phyloP scores from a whole-genome alignment of 2,113 vertebrate genomes.

The Loxodonta africana region DNA sequence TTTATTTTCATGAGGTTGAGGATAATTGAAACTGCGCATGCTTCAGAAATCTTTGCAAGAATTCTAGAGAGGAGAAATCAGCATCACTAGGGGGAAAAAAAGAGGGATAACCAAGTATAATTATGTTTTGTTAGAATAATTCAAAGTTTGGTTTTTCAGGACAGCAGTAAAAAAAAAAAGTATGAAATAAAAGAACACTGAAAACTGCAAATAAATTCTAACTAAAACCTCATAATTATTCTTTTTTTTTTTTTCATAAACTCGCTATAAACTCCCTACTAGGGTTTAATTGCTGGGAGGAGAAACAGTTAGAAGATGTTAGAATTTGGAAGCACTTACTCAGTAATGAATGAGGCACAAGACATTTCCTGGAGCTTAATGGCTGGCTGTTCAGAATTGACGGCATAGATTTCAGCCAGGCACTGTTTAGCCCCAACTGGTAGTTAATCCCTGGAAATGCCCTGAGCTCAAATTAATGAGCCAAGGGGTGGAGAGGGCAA shows the following conservation, averaged over 20 bases:
- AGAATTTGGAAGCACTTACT: constrained; percentile 75
- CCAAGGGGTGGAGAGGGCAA: not conserved
- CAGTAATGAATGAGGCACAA: constrained; percentile 82
- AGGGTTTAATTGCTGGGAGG: constrained; percentile 58
- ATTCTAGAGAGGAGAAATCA: constrained; percentile 53
- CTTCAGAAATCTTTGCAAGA: constrained; percentile 2
- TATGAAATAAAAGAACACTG: not conserved
- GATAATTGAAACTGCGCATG: constrained; percentile 14
- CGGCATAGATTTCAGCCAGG: constrained; percentile 74
- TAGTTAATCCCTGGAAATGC: constrained; percentile 83
- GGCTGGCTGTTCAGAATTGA: constrained; percentile 82
- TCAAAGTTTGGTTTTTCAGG: constrained; percentile 30
- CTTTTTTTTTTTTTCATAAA: constrained; percentile 5
- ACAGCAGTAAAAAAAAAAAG: not conserved
- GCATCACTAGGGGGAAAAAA: not conserved
- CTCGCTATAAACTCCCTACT: constrained; percentile 29
- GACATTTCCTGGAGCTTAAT: constrained; percentile 85
- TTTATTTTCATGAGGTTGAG: constrained; percentile 14
- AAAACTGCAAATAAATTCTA: constrained; percentile 27
- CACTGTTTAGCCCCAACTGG: constrained; percentile 62
- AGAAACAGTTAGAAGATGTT: constrained; percentile 71
- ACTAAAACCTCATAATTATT: constrained; percentile 40
- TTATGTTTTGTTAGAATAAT: constrained; percentile 30
- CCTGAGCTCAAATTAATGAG: constrained; percentile 72
- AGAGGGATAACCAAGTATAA: not conserved